These are phyloP conservation scores for Saiga tatarica DNA, from an alignment of 2,113 vertebrate species.

Conservation along the genomic window DNA sequence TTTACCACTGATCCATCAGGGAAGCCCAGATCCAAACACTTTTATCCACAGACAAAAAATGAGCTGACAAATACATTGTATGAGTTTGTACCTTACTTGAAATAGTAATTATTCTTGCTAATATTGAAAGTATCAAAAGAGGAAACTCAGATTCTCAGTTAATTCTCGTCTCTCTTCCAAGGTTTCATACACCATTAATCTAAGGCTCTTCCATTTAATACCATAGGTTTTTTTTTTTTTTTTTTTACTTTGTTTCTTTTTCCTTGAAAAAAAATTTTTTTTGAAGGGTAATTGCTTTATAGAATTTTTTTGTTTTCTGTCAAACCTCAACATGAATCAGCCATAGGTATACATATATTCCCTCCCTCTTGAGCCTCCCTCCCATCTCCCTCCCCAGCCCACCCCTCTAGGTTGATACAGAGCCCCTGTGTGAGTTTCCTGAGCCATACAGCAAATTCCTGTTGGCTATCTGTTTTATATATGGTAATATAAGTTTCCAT, in stretches of 20 bases:
- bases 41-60: neutral
- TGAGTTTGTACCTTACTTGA: too few relatives aligned
- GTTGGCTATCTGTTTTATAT: neutral
- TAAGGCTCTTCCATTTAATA: too few relatives aligned
- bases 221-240: too few relatives aligned
- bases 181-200: too few relatives aligned
- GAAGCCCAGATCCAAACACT: neutral
- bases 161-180: too few relatives aligned
- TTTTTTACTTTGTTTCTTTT: too few relatives aligned
- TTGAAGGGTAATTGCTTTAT: too few relatives aligned
- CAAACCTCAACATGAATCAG: neutral
- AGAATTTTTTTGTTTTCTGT: neutral
- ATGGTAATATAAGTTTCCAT: neutral
- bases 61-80: neutral
- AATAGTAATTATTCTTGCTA: too few relatives aligned
- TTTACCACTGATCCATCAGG: neutral
- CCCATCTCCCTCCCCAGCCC: neutral
- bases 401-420: neutral
- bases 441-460: neutral
- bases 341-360: neutral
- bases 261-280: too few relatives aligned
- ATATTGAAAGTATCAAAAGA: too few relatives aligned
- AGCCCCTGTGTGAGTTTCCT: neutral
- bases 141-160: too few relatives aligned
- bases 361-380: neutral